Percentiles rank a stretch among this genome's conserved stretches.
Conservation (phyloP, 2,888 invertebrate genomes). For the Pocota personata region DNA sequence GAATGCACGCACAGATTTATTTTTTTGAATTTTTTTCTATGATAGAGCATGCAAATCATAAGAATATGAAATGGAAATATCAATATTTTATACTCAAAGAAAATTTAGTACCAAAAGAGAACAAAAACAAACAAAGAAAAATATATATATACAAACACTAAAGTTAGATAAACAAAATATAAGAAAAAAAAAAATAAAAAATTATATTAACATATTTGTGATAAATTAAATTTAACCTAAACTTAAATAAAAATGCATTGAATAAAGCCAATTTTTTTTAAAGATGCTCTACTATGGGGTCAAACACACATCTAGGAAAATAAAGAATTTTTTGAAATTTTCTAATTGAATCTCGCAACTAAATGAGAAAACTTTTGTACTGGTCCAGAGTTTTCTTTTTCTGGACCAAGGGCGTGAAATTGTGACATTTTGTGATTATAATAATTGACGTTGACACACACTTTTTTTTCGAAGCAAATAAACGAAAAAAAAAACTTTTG, state of each 20-base stretch:
- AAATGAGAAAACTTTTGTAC: conserved; percentile 38
- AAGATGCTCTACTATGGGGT: conserved; percentile 16
- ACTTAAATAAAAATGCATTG: conserved; percentile 38
- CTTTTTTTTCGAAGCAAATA: conserved; percentile 19
- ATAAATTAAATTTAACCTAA: conserved; percentile 68
- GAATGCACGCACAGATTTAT: conserved; percentile 62
- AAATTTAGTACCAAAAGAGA: conserved; percentile 49
- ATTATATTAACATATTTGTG: conserved; percentile 68
- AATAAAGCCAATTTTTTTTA: conserved; percentile 42
- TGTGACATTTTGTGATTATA: conserved; percentile 53
- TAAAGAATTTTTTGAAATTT: conserved; percentile 47
- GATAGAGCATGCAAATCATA: conserved; percentile 62
- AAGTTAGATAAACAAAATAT: conserved; percentile 63
- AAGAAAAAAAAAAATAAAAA: conserved; percentile 15
- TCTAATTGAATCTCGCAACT: conserved; percentile 46
- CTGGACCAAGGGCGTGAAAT: conserved; percentile 51
- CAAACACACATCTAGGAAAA: conserved; percentile 26
- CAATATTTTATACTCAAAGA: conserved; percentile 70
- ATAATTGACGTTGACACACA: conserved; percentile 20
- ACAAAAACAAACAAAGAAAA: conserved; percentile 37
- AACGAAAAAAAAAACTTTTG: not conserved
- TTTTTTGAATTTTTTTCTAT: conserved; percentile 25
- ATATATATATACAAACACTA: conserved; percentile 61
- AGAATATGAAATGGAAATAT: conserved; percentile 64
- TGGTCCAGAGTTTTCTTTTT: conserved; percentile 44